These are phyloP conservation scores for Pseudomyrmex flavicornis DNA, from an alignment of 1,140 invertebrate species.

Conservation along the genomic window DNA sequence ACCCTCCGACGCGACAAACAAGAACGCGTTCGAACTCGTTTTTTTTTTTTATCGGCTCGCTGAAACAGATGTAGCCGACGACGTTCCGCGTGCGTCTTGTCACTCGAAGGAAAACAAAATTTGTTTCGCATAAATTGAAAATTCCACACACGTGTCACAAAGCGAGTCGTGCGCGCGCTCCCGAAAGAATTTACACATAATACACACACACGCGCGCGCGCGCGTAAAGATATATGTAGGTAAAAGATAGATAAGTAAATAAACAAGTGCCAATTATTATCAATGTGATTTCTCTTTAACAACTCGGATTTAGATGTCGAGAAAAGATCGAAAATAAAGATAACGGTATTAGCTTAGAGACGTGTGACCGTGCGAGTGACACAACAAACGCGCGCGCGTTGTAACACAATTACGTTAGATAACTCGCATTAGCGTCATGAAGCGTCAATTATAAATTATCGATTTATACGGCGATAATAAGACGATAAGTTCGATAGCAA, in stretches of 20 bases:
- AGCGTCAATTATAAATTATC: slow-evolving; percentile 50
- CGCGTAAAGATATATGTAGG: background rate
- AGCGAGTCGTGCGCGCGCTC: background rate
- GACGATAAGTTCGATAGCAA: slow-evolving; percentile 15
- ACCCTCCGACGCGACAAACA: slow-evolving; percentile 9
- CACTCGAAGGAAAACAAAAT: background rate
- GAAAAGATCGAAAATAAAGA: background rate
- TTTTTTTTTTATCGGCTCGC: slow-evolving; percentile 42
- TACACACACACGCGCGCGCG: background rate
- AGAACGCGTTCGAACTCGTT: slow-evolving; percentile 19
- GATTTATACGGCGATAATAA: background rate
- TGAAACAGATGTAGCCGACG: slow-evolving; percentile 11
- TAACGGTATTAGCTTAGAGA: background rate
- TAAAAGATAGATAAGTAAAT: background rate
- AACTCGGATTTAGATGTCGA: no score
- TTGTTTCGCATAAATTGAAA: slow-evolving; percentile 3
- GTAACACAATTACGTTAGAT: slow-evolving; percentile 20
- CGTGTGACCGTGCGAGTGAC: background rate
- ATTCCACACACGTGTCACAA: background rate
- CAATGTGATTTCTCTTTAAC: background rate
- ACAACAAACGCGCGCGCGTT: background rate
- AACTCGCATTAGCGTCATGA: slow-evolving; percentile 12
- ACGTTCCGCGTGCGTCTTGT: background rate
- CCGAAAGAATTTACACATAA: background rate
- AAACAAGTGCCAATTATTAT: slow-evolving; percentile 4